A percentile compares a stretch with the other conserved stretches of the same genome.
Conservation (phyloP, 1,140 invertebrate species). For the Plectrocnemia conspersa region DNA sequence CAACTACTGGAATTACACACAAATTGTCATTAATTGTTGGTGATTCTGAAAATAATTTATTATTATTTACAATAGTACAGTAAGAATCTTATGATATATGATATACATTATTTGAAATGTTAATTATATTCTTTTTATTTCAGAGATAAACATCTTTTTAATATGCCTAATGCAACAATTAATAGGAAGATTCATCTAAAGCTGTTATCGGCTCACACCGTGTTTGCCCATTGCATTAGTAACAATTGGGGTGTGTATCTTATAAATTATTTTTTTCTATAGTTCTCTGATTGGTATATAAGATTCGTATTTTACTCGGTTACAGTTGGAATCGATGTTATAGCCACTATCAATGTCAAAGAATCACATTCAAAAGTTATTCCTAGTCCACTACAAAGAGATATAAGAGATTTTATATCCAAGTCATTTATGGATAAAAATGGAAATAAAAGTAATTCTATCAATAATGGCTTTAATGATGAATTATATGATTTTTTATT, state of each 20-base stretch:
- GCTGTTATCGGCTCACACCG: conserved; percentile 41
- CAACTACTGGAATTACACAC: conserved; percentile 43
- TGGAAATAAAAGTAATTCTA: too few species aligned
- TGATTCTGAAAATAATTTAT: conserved; percentile 49
- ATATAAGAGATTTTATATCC: too few species aligned
- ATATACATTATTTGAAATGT: neutral
- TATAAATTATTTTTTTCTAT: neutral
- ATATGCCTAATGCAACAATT: conserved; percentile 41
- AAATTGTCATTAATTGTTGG: conserved; percentile 48
- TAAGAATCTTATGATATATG: conserved; percentile 15
- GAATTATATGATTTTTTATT: too few species aligned
- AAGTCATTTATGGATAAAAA: too few species aligned
- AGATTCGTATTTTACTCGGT: too few species aligned
- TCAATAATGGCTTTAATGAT: too few species aligned
- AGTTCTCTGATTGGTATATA: too few species aligned
- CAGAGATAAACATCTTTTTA: conserved; percentile 45
- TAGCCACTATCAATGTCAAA: conserved; percentile 33
- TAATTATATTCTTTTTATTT: conserved; percentile 30
- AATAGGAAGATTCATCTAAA: conserved; percentile 41
- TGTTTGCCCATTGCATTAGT: conserved; percentile 46
- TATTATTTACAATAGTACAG: conserved; percentile 37
- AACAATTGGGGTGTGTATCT: conserved; percentile 40
- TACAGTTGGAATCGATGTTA: conserved; percentile 46
- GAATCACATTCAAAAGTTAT: conserved; percentile 6
- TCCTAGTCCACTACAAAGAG: conserved; percentile 3